Percentiles rank a stretch among this genome's conserved stretches.
These are phyloP conservation scores for Pelagia noctiluca DNA, from an alignment of 30 jellyfish, hydroid and myxozoan species.

Conservation along the genomic window DNA sequence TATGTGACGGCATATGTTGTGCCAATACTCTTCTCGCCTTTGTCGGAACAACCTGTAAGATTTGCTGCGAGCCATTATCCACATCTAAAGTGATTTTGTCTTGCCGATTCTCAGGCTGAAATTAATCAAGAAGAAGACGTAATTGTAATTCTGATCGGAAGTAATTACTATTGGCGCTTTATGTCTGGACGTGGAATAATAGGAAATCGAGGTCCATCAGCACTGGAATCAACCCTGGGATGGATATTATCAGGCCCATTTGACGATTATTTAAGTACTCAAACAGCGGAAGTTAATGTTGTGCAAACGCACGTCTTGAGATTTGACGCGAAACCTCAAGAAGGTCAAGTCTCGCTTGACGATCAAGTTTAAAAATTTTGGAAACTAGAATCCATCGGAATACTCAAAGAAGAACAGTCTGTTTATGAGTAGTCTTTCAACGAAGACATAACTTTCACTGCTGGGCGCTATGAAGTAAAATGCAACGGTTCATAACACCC, in stretches of 20 bases:
- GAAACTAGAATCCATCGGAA: slow-evolving; percentile 10
- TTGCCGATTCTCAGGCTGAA: slow-evolving; percentile 33
- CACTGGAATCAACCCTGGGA: slow-evolving; percentile 48
- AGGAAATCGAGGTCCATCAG: slow-evolving; percentile 53
- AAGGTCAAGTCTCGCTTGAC: background rate
- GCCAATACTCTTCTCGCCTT: slow-evolving; percentile 39
- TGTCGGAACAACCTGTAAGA: slow-evolving; percentile 20
- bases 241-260: slow-evolving; percentile 53
- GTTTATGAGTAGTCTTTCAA: background rate
- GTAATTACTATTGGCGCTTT: slow-evolving; percentile 48
- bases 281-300: slow-evolving; percentile 11
- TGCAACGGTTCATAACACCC: too few species aligned
- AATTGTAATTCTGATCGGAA: slow-evolving; percentile 31
- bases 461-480: too few species aligned
- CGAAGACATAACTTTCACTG: too few species aligned
- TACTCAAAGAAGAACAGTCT: background rate
- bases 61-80: slow-evolving; percentile 50
- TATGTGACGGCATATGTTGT: slow-evolving; percentile 57
- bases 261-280: background rate
- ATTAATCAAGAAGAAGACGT: slow-evolving; percentile 1
- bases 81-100: slow-evolving; percentile 14
- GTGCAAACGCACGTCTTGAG: slow-evolving; percentile 11
- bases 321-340: background rate
- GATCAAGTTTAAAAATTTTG: slow-evolving; percentile 4
- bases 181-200: slow-evolving; percentile 16